A percentile compares a stretch with the other conserved stretches of the same genome.
phyloP scores from a whole-genome alignment of 2,888 invertebrate genomes.

The Microctonus hyperodae region DNA sequence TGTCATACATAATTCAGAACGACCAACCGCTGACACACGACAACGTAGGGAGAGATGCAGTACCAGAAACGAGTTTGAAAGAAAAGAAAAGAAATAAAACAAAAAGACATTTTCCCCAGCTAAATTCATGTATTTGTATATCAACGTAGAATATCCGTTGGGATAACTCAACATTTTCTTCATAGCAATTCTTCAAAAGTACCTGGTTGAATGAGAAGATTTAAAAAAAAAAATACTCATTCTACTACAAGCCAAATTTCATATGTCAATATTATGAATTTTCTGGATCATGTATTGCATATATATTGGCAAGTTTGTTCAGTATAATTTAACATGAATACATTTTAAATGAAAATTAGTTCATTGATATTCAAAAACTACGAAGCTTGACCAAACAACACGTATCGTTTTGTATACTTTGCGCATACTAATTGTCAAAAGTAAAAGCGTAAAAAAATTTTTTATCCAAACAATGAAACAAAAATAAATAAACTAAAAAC shows the following conservation, averaged over 20 bases:
- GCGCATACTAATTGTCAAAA: constrained; percentile 13
- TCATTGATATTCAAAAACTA: not conserved
- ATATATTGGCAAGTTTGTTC: no score
- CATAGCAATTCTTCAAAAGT: constrained; percentile 5
- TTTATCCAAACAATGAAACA: constrained; percentile 15
- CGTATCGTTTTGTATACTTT: not conserved
- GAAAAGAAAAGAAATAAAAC: not conserved
- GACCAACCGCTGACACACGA: constrained; percentile 20
- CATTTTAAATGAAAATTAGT: not conserved
- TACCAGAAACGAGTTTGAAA: not conserved
- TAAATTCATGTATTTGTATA: not conserved
- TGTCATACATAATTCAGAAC: constrained; percentile 30
- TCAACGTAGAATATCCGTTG: not conserved
- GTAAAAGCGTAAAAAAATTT: not conserved
- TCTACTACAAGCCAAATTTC: no score
- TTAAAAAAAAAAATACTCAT: no score
- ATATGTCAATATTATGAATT: not conserved
- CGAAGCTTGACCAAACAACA: not conserved
- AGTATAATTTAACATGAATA: not conserved
- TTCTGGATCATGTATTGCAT: not conserved
- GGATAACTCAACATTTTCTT: constrained; percentile 13
- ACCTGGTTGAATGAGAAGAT: not conserved
- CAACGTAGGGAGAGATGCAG: constrained; percentile 21
- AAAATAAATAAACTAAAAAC: constrained; percentile 10
- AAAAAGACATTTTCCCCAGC: constrained; percentile 10